Evolutionary conservation across 1,140 invertebrate species (phyloP), one percentile per base, ranked within the genome.

Genomic region (Neodiprion fabricii): DNA sequence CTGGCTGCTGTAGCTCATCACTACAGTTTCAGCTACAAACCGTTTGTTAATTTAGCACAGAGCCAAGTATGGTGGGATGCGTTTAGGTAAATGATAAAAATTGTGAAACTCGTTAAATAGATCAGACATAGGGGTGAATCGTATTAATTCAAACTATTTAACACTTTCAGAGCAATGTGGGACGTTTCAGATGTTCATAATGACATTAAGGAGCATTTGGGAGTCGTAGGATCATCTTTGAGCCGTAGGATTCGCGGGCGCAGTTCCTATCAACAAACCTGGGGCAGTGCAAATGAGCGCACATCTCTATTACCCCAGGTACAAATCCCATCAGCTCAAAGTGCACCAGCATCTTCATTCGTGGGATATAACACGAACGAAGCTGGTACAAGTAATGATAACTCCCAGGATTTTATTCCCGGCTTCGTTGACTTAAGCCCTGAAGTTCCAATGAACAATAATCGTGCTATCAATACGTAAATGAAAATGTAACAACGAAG

Each of bases 1-100:
- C 84, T 99, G 77, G 97, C 97, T 10, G 96, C 97, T 0, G 92
- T 98, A 12, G 97, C 96, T 4, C 97, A 99, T 89, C 96, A 97
- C 84, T 98, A 96, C 86, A 96, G 96, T 77, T 99, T 99, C 85
- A 96, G 96, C 40, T 95, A 98, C 85, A 93, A 94, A 85, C 95
- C 96, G 11, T 99, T 95, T 85, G 90, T 95, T 71, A 89, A 87
- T 84, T 79, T 87, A 65, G 83, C 85, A 1, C 87, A 89, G 76
- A 86, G 78, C 73, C 88, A 90, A 66, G 88, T 90, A 7, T 91
- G 91, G 84, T 93, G 91, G 85, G 89, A 90, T 67, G 92, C 93
- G 47, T 88, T 88, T 53, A 88, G 87, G 87, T 88, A n/a, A 84
- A 72, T 74, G 73, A 23, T 61, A 5, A 12, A 17, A 7, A 12